Base-by-base conservation (phyloP, 1,140 invertebrate genomes). In the Idris sp. region DNA sequence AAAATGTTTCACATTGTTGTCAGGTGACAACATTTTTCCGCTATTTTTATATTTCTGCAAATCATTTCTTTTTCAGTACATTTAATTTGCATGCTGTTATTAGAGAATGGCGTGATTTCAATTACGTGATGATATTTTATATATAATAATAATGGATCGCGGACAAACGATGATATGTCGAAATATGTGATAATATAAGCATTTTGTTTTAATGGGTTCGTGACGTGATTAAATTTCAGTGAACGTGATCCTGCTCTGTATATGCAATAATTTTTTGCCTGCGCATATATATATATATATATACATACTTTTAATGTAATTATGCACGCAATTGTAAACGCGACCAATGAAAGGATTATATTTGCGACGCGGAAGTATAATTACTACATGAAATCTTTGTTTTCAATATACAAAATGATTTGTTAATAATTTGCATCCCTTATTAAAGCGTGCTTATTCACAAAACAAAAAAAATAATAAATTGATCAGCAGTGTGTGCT, bases 221-320 rank as follows among this genome's bases (percentile, higher is more conserved):
- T 16, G 26, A 44, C 48, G 48, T 33, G 61, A 53, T 64, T 40
- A 48, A 64, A 64, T 41, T 62, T 48, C 43, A 31, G 10, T 14
- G 15, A 15, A 14, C 6, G 26, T n/a, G 36, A 41, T 62, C 36
- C n/a, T n/a, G n/a, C n/a, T n/a, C n/a, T n/a, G 11, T 51, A 26
- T 51, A 36, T 33, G n/a, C n/a, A n/a, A n/a, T n/a, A 48, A 40
- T 61, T 10, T 51, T 41, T 22, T 13, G 26, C 16, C 15, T 25
- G 41, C 15, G 30, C 40, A 25, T 15, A 7, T n/a, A n/a, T n/a
- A n/a, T n/a, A n/a, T n/a, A n/a, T n/a, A n/a, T n/a, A n/a, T n/a
- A n/a, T n/a, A n/a, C n/a, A n/a, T n/a, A n/a, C n/a, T 10, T 46
- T 58, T 58, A 46, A 58, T 36, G 26, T 26, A 41, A 58, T 58